phyloP scores from a whole-genome alignment of 2,113 vertebrate species.

The Psammodynastes pulverulentus region DNA sequence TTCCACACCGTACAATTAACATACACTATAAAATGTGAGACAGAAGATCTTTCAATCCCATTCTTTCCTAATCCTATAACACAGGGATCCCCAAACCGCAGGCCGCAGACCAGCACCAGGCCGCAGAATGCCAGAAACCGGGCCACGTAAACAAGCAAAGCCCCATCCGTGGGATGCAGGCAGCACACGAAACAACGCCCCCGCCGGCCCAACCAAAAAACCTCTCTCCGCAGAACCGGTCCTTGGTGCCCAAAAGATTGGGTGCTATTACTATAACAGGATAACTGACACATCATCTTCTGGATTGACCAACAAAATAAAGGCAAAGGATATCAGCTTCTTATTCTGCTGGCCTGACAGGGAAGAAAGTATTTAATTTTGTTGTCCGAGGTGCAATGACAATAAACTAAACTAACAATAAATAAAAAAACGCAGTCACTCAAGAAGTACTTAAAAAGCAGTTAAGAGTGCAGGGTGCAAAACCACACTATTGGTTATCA shows the following conservation, averaged over 20 bases:
- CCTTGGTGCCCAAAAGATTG: too few species aligned
- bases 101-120: too few species aligned
- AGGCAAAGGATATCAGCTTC: background rate
- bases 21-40: background rate
- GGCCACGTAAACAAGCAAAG: too few species aligned
- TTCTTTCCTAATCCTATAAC: background rate
- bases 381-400: too few species aligned
- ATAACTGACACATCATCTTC: background rate
- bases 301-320: background rate
- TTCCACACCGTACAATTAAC: background rate
- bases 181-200: too few species aligned
- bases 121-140: too few species aligned
- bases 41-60: background rate
- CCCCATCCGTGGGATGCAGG: too few species aligned
- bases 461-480: background rate
- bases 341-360: background rate
- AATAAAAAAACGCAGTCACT: background rate
- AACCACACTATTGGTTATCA: background rate
- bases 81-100: too few species aligned
- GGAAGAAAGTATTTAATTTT: too few species aligned
- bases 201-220: too few species aligned
- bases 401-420: too few species aligned
- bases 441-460: background rate
- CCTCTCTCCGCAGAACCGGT: too few species aligned
- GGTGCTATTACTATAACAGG: background rate